Conservation (phyloP, 2,797 vertebrate genomes). For the Paramormyrops hopkinsi region DNA sequence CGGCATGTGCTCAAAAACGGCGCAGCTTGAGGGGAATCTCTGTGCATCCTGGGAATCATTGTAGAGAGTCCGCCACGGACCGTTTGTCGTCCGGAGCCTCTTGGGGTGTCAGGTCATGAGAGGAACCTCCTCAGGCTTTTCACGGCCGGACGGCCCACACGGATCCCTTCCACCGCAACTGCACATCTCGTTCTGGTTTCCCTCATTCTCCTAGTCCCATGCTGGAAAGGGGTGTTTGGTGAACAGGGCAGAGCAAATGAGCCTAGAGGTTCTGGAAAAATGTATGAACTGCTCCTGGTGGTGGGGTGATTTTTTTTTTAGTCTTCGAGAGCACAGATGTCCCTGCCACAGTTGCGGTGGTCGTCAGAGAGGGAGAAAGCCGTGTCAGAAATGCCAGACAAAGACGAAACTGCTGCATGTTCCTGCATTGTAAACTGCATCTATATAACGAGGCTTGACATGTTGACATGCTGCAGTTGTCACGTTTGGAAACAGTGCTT, state of each 20-base stretch:
- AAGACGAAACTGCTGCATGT: not conserved
- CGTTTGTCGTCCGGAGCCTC: not conserved
- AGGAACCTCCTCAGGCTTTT: not conserved
- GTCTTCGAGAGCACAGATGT: not conserved
- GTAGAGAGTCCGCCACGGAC: not conserved
- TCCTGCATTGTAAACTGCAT: slow-evolving; percentile 1
- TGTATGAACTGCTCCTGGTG: not conserved
- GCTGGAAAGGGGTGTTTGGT: not conserved
- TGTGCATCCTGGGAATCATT: not conserved
- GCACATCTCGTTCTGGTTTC: not conserved
- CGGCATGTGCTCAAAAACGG: not conserved
- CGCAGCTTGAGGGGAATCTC: not conserved
- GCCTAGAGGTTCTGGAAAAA: not conserved
- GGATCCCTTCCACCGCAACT: not conserved
- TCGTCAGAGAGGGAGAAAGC: not conserved
- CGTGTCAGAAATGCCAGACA: no score
- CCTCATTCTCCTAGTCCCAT: not conserved
- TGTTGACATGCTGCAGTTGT: slow-evolving; percentile 14
- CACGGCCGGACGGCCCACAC: not conserved
- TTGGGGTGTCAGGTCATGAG: not conserved
- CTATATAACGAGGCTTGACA: slow-evolving; percentile 27
- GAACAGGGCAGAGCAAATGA: not conserved
- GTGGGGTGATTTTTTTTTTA: not conserved
- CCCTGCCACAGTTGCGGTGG: not conserved
- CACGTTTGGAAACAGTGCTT: slow-evolving; percentile 28